A percentile compares a stretch with the other conserved stretches of the same genome.
phyloP scores from a whole-genome alignment of 1,140 invertebrate species.

The Zaprionus inermis region DNA sequence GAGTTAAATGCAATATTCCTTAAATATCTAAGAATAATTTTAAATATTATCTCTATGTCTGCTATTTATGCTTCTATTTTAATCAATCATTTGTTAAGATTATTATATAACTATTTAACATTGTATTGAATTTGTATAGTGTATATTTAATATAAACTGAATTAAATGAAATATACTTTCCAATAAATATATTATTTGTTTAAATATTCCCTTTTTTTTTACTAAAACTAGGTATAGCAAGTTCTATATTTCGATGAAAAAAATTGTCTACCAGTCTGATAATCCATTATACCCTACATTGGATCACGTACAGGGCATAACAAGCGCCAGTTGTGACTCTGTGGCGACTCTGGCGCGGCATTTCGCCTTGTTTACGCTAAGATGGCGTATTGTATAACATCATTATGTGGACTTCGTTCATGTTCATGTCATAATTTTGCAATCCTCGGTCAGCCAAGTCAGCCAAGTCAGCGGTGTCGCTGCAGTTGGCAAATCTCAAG shows the following conservation, averaged over 20 bases:
- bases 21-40: neutral
- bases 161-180: too few relatives aligned
- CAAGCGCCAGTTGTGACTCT: constrained; percentile 25
- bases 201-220: too few relatives aligned
- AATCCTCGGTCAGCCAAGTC: constrained; percentile 47
- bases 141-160: neutral
- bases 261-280: too few relatives aligned
- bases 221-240: too few relatives aligned
- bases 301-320: neutral
- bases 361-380: constrained; percentile 76
- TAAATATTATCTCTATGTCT: neutral
- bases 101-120: too few relatives aligned
- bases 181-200: too few relatives aligned
- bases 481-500: neutral
- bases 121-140: too few relatives aligned
- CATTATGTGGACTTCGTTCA: constrained; percentile 83
- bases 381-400: constrained; percentile 84
- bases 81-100: neutral
- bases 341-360: constrained; percentile 57
- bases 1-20: neutral
- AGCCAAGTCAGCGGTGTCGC: constrained; percentile 1
- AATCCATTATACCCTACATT: neutral
- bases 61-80: neutral
- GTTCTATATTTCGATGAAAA: too few relatives aligned
- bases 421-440: constrained; percentile 84